Evolutionary conservation across 2,797 vertebrate genomes (phyloP).

Genomic region (Platalea minor): DNA sequence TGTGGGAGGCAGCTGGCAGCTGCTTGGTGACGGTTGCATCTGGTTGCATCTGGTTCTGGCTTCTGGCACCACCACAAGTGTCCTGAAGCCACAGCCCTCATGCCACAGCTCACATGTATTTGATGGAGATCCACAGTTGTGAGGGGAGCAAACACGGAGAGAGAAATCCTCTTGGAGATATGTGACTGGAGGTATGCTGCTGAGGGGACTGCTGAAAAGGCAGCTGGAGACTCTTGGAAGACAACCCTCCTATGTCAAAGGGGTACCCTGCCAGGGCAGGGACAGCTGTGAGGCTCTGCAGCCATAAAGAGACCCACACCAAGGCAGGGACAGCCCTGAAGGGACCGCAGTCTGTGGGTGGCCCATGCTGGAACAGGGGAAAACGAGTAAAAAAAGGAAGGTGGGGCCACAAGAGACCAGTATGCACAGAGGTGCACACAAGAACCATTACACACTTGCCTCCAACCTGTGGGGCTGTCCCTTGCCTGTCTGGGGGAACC

Average conservation of each 20-base stretch:
- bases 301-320: accelerated
- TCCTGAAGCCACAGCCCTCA: not conserved
- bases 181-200: not conserved
- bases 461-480: accelerated
- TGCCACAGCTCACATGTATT: not conserved
- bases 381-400: not conserved
- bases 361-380: not conserved
- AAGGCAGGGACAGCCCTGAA: not conserved
- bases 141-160: accelerated
- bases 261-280: not conserved
- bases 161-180: not conserved
- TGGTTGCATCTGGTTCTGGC: accelerated
- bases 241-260: not conserved
- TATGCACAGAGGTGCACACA: not conserved
- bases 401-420: not conserved
- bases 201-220: not conserved
- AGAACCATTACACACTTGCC: not conserved
- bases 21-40: accelerated
- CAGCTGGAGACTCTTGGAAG: not conserved
- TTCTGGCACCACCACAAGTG: not conserved
- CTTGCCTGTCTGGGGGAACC: accelerated
- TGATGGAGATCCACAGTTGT: accelerated
- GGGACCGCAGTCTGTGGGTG: not conserved
- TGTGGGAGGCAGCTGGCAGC: not conserved
- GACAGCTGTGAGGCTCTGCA: accelerated